phyloP scores from a whole-genome alignment of 2,888 invertebrate genomes.

The Brachyptera putata region DNA sequence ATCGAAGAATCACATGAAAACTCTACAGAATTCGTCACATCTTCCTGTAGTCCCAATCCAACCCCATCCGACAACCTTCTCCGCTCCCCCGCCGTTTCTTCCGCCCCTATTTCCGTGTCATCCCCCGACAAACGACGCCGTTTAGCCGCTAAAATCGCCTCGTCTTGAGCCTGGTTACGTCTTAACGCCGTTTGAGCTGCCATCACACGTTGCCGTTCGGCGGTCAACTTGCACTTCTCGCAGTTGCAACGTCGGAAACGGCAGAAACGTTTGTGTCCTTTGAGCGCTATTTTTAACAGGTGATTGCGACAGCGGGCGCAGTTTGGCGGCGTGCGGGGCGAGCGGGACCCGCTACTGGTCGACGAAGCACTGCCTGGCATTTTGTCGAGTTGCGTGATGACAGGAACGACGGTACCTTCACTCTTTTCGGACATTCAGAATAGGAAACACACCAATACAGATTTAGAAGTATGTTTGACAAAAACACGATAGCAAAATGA shows the following conservation, averaged over 20 bases:
- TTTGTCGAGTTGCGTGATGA: background rate
- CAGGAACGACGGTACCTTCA: background rate
- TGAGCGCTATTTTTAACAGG: constrained; percentile 78
- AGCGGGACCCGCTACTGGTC: constrained; percentile 21
- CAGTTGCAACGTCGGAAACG: constrained; percentile 79
- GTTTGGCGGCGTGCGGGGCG: constrained; percentile 76
- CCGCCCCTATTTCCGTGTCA: no score
- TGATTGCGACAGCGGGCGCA: constrained; percentile 92
- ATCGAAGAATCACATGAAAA: constrained; percentile 12
- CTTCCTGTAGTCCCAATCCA: no score
- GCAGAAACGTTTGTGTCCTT: constrained; percentile 92
- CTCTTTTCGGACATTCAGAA: background rate
- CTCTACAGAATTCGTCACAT: background rate
- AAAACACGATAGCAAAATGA: background rate
- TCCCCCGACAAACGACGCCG: background rate
- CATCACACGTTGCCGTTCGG: constrained; percentile 85
- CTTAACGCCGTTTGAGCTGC: constrained; percentile 79
- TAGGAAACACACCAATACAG: background rate
- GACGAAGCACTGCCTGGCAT: constrained; percentile 4
- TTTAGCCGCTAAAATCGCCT: constrained; percentile 41
- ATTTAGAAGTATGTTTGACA: background rate
- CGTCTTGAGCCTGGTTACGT: constrained; percentile 82
- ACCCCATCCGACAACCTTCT: no score
- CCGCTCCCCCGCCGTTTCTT: background rate
- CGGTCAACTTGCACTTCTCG: constrained; percentile 80